Conservation (phyloP, 1,140 invertebrate genomes). For the Platorchestia sp. region DNA sequence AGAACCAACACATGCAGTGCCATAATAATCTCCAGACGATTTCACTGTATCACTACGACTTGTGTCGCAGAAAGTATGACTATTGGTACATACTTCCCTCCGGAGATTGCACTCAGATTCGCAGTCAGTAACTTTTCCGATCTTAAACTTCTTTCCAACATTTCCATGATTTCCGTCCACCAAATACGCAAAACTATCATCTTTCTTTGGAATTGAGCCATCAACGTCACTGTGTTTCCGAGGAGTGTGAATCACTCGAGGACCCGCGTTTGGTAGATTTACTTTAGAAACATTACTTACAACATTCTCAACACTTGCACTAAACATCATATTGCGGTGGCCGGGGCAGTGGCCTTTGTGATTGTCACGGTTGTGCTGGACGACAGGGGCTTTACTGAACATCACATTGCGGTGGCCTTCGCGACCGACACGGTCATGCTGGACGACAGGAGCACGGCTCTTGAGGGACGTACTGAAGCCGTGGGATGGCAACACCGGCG, state of each 20-base stretch:
- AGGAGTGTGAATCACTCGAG: neutral
- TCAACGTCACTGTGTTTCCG: neutral
- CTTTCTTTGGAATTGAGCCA: neutral
- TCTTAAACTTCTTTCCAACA: neutral
- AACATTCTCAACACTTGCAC: neutral
- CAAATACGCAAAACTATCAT: neutral
- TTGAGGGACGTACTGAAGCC: neutral
- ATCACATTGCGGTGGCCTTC: no score
- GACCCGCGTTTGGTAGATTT: neutral
- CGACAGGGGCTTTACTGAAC: neutral
- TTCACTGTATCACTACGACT: neutral
- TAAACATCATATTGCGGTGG: neutral
- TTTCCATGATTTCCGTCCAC: neutral
- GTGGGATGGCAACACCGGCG: neutral
- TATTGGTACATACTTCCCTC: neutral
- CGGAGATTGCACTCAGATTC: neutral
- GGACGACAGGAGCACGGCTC: neutral
- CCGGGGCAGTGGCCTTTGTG: neutral
- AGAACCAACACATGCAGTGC: neutral
- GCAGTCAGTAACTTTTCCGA: neutral
- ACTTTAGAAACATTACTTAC: neutral
- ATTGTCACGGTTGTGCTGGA: neutral
- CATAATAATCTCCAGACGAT: neutral
- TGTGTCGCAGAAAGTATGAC: neutral
- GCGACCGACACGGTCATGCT: neutral